Evolutionary conservation across 37 sponge, comb jelly and placozoan genomes (phyloP).

Genomic region (Diacarnus erythraeanus): DNA sequence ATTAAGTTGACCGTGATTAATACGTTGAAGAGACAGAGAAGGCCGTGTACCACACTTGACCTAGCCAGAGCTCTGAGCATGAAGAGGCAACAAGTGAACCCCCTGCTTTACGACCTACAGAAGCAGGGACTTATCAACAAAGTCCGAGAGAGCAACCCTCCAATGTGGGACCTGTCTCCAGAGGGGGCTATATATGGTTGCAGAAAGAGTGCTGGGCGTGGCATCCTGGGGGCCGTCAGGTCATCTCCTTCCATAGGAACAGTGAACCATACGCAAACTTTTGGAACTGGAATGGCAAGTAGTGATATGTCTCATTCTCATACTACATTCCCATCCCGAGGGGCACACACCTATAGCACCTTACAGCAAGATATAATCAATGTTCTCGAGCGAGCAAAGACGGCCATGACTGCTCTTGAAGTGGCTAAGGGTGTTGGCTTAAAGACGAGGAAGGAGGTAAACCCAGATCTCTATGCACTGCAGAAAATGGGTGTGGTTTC

Average conservation of each 20-base stretch:
- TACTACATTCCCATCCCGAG: background rate
- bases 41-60: constrained; percentile 59
- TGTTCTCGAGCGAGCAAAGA: constrained; percentile 3
- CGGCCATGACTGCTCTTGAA: constrained; percentile 26
- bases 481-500: constrained; percentile 47
- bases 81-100: constrained; percentile 59
- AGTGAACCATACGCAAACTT: background rate
- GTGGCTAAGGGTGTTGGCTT: constrained; percentile 26
- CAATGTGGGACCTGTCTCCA: constrained; percentile 48
- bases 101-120: constrained; percentile 64
- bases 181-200: background rate
- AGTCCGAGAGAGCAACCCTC: constrained; percentile 37
- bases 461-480: constrained; percentile 50
- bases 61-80: constrained; percentile 55
- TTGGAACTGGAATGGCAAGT: background rate
- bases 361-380: background rate
- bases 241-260: background rate
- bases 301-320: background rate
- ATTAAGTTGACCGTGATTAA: background rate
- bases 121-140: constrained; percentile 33
- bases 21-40: background rate
- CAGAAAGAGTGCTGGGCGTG: constrained; percentile 21
- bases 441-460: constrained; percentile 34
- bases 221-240: background rate
- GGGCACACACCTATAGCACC: background rate